Evolutionary conservation across 2,113 vertebrate species (phyloP), one percentile per base, ranked within the genome.

Genomic region (Pardalotus punctatus): DNA sequence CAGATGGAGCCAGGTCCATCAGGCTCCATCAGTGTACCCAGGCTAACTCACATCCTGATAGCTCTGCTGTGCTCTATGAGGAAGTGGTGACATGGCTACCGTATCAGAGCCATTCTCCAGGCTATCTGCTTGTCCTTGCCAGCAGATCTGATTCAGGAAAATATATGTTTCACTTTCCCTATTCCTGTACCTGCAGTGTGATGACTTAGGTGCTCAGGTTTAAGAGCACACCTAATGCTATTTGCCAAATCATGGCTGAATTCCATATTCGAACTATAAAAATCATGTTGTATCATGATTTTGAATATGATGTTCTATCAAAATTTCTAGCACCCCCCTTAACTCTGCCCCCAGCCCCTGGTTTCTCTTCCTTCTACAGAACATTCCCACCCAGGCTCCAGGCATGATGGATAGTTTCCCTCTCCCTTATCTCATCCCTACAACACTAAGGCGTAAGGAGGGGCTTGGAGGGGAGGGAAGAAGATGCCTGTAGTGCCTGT

Each of bases 401-500:
- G 64, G 71, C 65, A 35, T 71, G 85, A 81, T 22, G 80, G 79
- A 80, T 61, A 82, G 65, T 35, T 91, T 91, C 61, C 72, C 56
- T 71, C 71, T 92, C 69, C 65, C 83, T 96, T 96, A 95, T 92
- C 92, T 95, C 88, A 83, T 93, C 57, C 90, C 53, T 94, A 81
- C 81, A 88, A 87, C 81, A 62, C 54, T 31, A 72, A 61, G 69
- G 85, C 85, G 85, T 66, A 87, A 89, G 0, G 70, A 94, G 50
- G 79, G 67, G 85, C 69, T 94, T 88, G 92, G 51, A 95, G 50
- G 84, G 76, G 82, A 95, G 93, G 83, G 51, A 93, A 86, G 47
- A 95, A 91, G 94, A 97, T 82, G 67, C 65, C 88, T 96, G 57
- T 95, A 83, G 84, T 96, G 95, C 81, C 95, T 97, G 97, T 95